Base-by-base conservation (phyloP, 2,797 vertebrate species). In the Cuculus canorus region DNA sequence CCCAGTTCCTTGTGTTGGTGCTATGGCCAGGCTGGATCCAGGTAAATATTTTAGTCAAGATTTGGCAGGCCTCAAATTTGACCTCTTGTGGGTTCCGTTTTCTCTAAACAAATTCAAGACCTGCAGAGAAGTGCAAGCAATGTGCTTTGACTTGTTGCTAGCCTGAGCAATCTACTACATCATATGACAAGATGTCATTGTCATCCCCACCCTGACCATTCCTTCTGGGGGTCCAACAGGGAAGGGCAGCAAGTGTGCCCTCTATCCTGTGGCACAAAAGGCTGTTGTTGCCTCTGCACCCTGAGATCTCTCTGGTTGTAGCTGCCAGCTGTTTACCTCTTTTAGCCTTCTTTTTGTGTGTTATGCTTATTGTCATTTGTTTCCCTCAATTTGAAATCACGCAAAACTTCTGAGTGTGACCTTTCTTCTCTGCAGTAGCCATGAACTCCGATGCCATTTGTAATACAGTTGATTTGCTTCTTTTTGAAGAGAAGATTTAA, bases 241-340 rank as follows among this genome's bases (percentile, higher is more conserved):
- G 21, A 79, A 64, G 7, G 10, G 4, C 4, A 25, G 7, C 6
- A 57, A 5, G 1, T 30, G 7, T 53, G 11, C 2, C 6, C 12
- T 3, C 7, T 4, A 24, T 2, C 1, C 15, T 1, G 1, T 53
- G 32, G 61, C 10, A 68, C 3, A 64, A 68, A 78, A 11, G 22
- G 0, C 5, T 56, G 5, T 71, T 9, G 0, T 52, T 45, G 5
- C 3, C 3, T 1, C 14, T 57, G 13, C 0, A 2, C 1, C 2
- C 2, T 2, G 4, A 14, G 1, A 2, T 70, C 11, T 63, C 10
- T 82, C 14, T 89, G 19, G 14, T 7, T 64, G 10, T 30, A 65
- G 3, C 32, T 2, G 2, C 3, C 0, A 0, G 9, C 21, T 85
- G 2, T 50, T 85, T 72, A 61, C 7, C 9, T 3, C 52, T 25